These are phyloP conservation scores for Sebastes itinus DNA, from an alignment of 2,797 vertebrate species.

Conservation along the genomic window DNA sequence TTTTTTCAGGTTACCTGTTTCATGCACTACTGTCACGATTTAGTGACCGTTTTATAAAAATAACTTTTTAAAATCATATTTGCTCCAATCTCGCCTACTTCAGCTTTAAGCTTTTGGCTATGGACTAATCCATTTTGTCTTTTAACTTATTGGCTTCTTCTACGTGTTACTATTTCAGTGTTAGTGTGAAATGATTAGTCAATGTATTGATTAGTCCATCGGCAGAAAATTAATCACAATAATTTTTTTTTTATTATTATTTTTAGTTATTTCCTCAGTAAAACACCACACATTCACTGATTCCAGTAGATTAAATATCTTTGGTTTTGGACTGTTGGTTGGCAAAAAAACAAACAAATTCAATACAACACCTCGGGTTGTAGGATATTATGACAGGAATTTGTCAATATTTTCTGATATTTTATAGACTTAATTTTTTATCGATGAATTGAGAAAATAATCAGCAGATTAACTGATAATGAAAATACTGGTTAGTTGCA, in stretches of 20 bases:
- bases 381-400: neutral
- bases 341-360: too few species aligned
- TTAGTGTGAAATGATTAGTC: neutral
- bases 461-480: neutral
- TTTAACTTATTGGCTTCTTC: neutral
- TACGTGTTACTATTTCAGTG: neutral
- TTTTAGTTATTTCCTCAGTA: neutral
- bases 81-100: too few species aligned
- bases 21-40: rapidly evolving
- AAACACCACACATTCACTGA: neutral
- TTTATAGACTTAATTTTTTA: neutral
- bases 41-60: too few species aligned
- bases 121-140: neutral
- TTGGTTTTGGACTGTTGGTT: too few species aligned
- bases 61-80: too few species aligned
- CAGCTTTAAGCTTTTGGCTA: too few species aligned
- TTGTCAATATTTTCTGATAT: neutral
- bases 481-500: neutral
- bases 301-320: too few species aligned
- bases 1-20: too few species aligned
- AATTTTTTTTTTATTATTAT: neutral
- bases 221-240: neutral
- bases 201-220: neutral
- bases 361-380: neutral
- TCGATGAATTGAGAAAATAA: neutral